Evolutionary conservation across 53 echinoderm and acorn worm species (phyloP), one percentile per base, ranked within the genome.

Genomic region (Antedon mediterranea): DNA sequence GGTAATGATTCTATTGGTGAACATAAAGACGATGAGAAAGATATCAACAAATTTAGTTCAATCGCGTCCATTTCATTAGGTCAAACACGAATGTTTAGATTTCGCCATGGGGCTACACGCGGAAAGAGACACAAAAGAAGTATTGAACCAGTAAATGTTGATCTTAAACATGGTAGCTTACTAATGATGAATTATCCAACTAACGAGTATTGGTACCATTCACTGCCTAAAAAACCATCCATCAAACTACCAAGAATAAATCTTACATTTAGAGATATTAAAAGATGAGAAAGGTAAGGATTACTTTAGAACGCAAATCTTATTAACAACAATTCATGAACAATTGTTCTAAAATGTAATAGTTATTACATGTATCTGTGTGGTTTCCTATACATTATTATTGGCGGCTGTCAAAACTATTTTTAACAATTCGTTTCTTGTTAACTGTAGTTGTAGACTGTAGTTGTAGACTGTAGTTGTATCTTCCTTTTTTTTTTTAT

Each of bases 111-210:
- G 0, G 90, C 88, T 33, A 77, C 87, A 0, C 91, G 94, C n/a
- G 83, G 83, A 31, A 79, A 84, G 34, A 87, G 86, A 29, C 84
- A 82, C 34, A 74, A 32, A 30, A 78, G 86, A 23, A 75, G 90
- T 28, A 80, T 97, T 30, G 73, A 86, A 5, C 90, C 97, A 0
- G 77, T 97, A 28, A 88, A 74, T 41, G 28, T 97, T 0, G 90
- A 87, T 79, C 79, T 97, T 9, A 82, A 88, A 71, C 87, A 90
- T 33, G 97, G 97, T 3, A 93, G 90, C 42, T 71, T 93, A 15
- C 82, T 97, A 30, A 75, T 97, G 88, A 97, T 97, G 97, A 97
- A 97, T 42, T 77, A 87, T 34, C 97, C 97, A 0, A 97, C 92
- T 11, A 97, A 92, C 43, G 71, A 77, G 29, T 86, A 81, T 75